Evolutionary conservation across 1,140 invertebrate genomes (phyloP).

Genomic region (Pachypsylla venusta): DNA sequence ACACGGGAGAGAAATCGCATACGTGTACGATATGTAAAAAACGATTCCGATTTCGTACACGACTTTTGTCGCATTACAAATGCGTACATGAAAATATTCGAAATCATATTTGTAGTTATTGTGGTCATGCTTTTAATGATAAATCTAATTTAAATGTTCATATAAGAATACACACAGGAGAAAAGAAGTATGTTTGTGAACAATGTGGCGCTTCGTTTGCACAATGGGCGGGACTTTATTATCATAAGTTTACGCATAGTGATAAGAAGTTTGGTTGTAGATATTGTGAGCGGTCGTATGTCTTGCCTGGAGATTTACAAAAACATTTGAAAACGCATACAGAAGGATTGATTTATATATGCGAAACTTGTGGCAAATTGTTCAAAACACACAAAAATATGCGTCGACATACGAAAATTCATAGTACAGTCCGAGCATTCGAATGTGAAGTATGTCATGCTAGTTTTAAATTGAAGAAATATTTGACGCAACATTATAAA

Average conservation of each 20-base stretch:
- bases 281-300: neutral
- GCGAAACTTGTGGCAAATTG: neutral
- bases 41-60: slow-evolving; percentile 16
- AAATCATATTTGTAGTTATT: neutral
- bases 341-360: neutral
- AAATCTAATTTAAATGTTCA: slow-evolving; percentile 53
- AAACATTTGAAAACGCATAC: slow-evolving; percentile 4
- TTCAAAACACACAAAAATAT: neutral
- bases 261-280: neutral
- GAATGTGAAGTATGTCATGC: slow-evolving; percentile 74
- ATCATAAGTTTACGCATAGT: slow-evolving; percentile 1
- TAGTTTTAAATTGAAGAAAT: slow-evolving; percentile 38
- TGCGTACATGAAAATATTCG: slow-evolving; percentile 1
- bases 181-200: slow-evolving; percentile 44
- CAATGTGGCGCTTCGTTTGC: slow-evolving; percentile 34
- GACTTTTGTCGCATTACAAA: neutral
- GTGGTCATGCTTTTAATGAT: slow-evolving; percentile 4
- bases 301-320: neutral
- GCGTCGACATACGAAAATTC: slow-evolving; percentile 1
- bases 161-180: slow-evolving; percentile 51
- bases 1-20: slow-evolving; percentile 25
- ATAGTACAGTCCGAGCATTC: slow-evolving; percentile 37
- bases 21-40: slow-evolving; percentile 24
- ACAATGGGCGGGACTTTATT: slow-evolving; percentile 5
- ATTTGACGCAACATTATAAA: slow-evolving; percentile 32